Evolutionary conservation across 2,888 invertebrate genomes (phyloP), one percentile per base, ranked within the genome.

Genomic region (Leucophora obtusa): DNA sequence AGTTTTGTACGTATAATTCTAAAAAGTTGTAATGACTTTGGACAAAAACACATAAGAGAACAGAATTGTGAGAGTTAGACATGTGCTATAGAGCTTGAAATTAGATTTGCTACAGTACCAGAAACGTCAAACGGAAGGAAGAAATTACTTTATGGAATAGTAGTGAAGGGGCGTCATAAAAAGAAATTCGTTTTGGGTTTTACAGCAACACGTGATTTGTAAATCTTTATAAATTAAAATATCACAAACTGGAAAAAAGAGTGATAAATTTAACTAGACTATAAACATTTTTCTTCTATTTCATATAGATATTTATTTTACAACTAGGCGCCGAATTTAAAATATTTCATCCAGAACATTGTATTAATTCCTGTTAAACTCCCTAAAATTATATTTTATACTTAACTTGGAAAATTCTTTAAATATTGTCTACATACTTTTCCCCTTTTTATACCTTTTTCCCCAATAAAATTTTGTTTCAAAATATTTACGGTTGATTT

Each of bases 81-180:
- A 58, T 81, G 77, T 78, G 78, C 83, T 76, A n/a, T 68, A 63
- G 82, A 77, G 76, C 83, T 82, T 83, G 83, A 83, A 83, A 83
- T 83, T 83, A 50, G 74, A 82, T 83, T 83, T 81, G 62, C 58
- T 43, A 51, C 58, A 71, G 21, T 35, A 10, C 53, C 51, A 43
- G 43, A 17, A 17, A 43, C 0, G 38, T 35, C 21, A 10, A 11
- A 50, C 35, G 59, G 65, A 77, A 54, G 54, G 43, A 47, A 47
- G 15, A 38, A 11, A 38, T 47, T 47, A 47, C n/a, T n/a, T n/a
- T n/a, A 47, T 5, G n/a, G 43, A n/a, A 7, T 47, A 5, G 4
- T n/a, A n/a, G 43, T 10, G 43, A 4, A 7, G 43, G n/a, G 43
- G n/a, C 14, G 1, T n/a, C 43, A 47, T 47, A 11, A 47, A 47